phyloP scores from a whole-genome alignment of 2,888 invertebrate genomes.

The Xestia c-nigrum region DNA sequence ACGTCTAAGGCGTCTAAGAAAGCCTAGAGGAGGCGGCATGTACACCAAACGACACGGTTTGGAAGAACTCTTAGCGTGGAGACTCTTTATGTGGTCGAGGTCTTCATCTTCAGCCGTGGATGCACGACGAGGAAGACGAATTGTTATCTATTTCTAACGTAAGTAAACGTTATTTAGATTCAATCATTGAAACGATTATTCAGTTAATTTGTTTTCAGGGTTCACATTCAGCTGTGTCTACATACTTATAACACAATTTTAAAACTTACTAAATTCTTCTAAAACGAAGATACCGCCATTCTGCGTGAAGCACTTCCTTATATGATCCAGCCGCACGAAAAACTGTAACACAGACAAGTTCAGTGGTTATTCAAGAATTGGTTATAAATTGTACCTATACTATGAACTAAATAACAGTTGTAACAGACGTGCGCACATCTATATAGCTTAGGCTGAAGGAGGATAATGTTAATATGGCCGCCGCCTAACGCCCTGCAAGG shows the following conservation, averaged over 20 bases:
- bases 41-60: not conserved
- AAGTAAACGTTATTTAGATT: not conserved
- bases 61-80: not conserved
- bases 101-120: not conserved
- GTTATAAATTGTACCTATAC: not conserved
- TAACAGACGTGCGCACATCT: slow-evolving; percentile 61
- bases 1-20: not conserved
- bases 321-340: slow-evolving; percentile 99
- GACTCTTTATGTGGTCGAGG: not conserved
- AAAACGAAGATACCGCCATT: slow-evolving; percentile 99
- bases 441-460: slow-evolving; percentile 44
- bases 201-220: not conserved
- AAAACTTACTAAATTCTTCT: slow-evolving; percentile 99
- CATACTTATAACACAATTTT: not conserved
- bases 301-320: slow-evolving; percentile 99
- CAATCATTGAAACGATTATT: not conserved
- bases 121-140: not conserved
- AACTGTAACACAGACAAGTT: slow-evolving; percentile 94
- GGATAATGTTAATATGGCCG: not conserved
- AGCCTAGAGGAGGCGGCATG: not conserved
- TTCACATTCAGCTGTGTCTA: not conserved
- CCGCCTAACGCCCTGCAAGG: not conserved
- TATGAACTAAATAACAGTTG: slow-evolving; percentile 28
- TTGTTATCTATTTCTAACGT: not conserved
- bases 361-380: slow-evolving; percentile 15